Conservation (phyloP, 2,797 vertebrate species). For the Poeciliopsis paucimaculata region DNA sequence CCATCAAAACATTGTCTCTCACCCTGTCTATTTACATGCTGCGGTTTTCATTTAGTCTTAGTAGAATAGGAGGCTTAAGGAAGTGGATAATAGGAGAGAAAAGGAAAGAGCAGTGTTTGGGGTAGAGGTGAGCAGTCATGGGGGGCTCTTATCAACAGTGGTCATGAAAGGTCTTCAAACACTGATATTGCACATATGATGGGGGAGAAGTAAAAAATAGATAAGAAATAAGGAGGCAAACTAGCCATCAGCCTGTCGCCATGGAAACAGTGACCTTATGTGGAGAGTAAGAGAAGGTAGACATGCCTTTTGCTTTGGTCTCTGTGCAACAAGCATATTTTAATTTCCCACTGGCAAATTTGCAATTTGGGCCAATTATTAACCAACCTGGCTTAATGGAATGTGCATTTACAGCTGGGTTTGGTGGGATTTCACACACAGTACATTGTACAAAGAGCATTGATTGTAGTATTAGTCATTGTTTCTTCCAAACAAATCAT, state of each 20-base stretch:
- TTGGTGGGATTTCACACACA: slow-evolving; percentile 25
- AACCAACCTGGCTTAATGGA: slow-evolving; percentile 8
- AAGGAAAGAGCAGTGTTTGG: slow-evolving; percentile 44
- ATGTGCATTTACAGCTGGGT: slow-evolving; percentile 22
- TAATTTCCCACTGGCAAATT: slow-evolving; percentile 50
- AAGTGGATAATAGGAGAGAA: slow-evolving; percentile 43
- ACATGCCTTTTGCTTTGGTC: slow-evolving; percentile 66
- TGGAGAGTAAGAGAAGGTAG: slow-evolving; percentile 69
- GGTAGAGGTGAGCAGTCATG: background rate
- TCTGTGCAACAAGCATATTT: slow-evolving; percentile 66
- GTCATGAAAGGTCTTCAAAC: slow-evolving; percentile 73
- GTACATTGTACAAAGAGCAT: slow-evolving; percentile 6
- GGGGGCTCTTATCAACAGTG: slow-evolving; percentile 24
- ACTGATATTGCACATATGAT: slow-evolving; percentile 73
- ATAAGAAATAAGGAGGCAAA: slow-evolving; percentile 73
- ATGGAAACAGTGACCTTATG: slow-evolving; percentile 82
- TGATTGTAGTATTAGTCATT: background rate
- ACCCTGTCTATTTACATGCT: slow-evolving; percentile 52
- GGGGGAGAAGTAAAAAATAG: slow-evolving; percentile 62
- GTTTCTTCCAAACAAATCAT: slow-evolving; percentile 25
- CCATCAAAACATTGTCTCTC: slow-evolving; percentile 63
- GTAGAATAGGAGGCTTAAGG: slow-evolving; percentile 47
- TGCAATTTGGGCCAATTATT: slow-evolving; percentile 41
- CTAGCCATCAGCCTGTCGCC: slow-evolving; percentile 75
- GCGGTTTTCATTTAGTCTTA: slow-evolving; percentile 60